These are phyloP conservation scores for Heteromormyrus szaboi DNA, from an alignment of 2,797 vertebrate species.

Conservation along the genomic window DNA sequence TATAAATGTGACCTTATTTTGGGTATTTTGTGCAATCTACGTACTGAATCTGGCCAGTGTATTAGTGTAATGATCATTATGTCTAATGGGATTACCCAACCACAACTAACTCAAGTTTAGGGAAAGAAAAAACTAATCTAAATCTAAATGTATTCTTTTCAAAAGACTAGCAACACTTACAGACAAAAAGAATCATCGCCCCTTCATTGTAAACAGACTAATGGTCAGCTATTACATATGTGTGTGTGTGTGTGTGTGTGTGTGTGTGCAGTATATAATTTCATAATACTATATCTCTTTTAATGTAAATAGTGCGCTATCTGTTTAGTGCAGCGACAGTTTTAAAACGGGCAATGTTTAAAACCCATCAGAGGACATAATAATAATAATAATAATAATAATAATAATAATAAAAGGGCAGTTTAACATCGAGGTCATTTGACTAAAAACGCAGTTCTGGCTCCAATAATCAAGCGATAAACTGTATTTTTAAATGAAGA, in stretches of 20 bases:
- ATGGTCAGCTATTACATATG: background rate
- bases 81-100: background rate
- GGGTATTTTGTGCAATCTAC: background rate
- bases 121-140: background rate
- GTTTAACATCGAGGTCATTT: background rate
- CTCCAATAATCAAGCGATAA: slow-evolving; percentile 23
- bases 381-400: slow-evolving; percentile 1
- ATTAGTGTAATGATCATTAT: background rate
- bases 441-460: background rate
- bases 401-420: background rate
- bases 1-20: background rate
- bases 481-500: slow-evolving; percentile 28
- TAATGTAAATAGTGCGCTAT: background rate
- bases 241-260: no score
- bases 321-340: background rate
- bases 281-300: no score
- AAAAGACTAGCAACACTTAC: background rate
- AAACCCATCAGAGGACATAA: slow-evolving; percentile 13
- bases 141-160: background rate
- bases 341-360: background rate
- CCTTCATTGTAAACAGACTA: background rate
- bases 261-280: no score
- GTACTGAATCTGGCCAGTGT: background rate
- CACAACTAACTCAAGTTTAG: background rate
- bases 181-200: background rate